Evolutionary conservation across 2,113 vertebrate genomes (phyloP), one percentile per base, ranked within the genome.

Genomic region (Chiloscyllium plagiosum): DNA sequence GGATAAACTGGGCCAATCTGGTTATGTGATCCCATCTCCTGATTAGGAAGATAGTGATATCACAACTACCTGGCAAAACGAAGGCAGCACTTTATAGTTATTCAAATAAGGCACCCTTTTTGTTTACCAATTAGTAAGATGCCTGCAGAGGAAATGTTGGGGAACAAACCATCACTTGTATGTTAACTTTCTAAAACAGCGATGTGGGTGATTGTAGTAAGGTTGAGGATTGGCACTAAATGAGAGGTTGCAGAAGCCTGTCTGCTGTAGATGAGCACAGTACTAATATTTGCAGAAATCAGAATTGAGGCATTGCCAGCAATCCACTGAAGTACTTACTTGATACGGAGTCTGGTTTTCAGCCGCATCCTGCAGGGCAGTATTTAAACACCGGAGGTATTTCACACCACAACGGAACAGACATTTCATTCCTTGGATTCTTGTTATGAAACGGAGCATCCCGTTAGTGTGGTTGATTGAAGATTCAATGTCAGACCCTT

Each of bases 381-480:
- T 93, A 93, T 93, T 93, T 93, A 93, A 93, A 93, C 89, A 93
- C 89, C 61, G 89, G 89, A 93, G 61, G 61, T 93, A 93, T 93
- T 68, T 93, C 61, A 68, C 89, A 93, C 89, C 89, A n/a, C 89
- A 93, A 61, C 19, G 89, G 89, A 93, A 93, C 61, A 93, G 89
- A 93, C 89, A 10, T 68, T 19, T 93, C 89, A 93, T 93, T 93
- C 89, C 65, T 68, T 66, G 37, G 20, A 65, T 93, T 93, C 89
- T 65, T 93, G 61, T 93, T 93, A 37, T 66, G 61, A 93, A 68
- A 93, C 66, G 89, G 89, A 37, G 19, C 56, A 93, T 61, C 89
- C 65, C 15, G 33, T 66, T 65, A 15, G 56, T 68, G 89, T 68
- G 89, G 89, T 93, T 61, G 37, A 37, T 65, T 93, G 89, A 37